Evolutionary conservation across 2,113 vertebrate genomes (phyloP).

Genomic region (Cercopithecus mona): DNA sequence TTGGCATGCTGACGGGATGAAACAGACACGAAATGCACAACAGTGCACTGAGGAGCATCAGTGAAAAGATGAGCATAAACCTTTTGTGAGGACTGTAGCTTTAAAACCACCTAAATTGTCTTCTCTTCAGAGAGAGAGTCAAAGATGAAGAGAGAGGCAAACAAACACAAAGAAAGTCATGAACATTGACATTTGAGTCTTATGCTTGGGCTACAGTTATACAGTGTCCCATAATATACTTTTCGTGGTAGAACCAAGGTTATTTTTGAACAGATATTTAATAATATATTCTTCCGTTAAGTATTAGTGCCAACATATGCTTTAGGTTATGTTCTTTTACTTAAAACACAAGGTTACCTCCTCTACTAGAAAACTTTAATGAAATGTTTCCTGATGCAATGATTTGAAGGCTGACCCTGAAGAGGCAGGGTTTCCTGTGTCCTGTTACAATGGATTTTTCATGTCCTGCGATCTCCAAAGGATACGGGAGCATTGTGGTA

Average conservation of each 20-base stretch:
- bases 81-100: not conserved
- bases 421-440: not conserved
- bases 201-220: not conserved
- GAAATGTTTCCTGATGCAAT: not conserved
- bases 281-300: not conserved
- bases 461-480: not conserved
- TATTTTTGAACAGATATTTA: not conserved
- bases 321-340: slow-evolving; percentile 8
- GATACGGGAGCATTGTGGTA: not conserved
- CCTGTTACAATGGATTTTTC: not conserved
- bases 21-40: not conserved
- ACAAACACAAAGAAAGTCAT: not conserved
- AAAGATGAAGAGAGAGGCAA: not conserved
- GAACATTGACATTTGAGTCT: not conserved
- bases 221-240: not conserved
- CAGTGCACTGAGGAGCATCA: not conserved
- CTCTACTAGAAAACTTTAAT: not conserved
- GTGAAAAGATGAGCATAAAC: not conserved
- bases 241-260: not conserved
- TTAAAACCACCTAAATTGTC: not conserved
- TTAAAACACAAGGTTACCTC: not conserved
- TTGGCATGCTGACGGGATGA: not conserved
- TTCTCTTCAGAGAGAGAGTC: not conserved
- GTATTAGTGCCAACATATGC: not conserved
- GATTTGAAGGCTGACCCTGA: not conserved